Percentiles rank a stretch among this genome's conserved stretches.
Conservation (phyloP, 1,140 invertebrate genomes). For the Amphibalanus amphitrite region DNA sequence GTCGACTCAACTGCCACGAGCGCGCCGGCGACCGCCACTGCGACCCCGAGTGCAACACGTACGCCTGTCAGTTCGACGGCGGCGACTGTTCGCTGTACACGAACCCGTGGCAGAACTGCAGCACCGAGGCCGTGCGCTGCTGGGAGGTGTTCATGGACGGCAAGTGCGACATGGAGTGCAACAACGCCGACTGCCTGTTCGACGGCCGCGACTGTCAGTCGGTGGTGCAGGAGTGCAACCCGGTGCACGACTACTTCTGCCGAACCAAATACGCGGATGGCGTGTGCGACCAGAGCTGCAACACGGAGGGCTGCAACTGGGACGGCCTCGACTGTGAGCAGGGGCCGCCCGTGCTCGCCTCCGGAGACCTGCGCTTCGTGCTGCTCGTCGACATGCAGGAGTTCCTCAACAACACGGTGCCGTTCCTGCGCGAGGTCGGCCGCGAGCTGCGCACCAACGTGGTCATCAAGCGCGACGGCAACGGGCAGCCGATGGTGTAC, state of each 20-base stretch:
- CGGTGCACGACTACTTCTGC: constrained; percentile 80
- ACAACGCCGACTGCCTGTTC: constrained; percentile 78
- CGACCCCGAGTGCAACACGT: constrained; percentile 81
- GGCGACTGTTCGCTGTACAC: constrained; percentile 85
- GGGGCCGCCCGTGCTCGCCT: constrained; percentile 47
- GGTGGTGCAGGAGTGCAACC: constrained; percentile 61
- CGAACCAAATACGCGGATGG: constrained; percentile 81
- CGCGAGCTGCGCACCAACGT: constrained; percentile 60
- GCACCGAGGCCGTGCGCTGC: constrained; percentile 55
- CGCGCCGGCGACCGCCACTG: constrained; percentile 69
- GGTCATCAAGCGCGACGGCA: constrained; percentile 43
- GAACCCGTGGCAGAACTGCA: constrained; percentile 87
- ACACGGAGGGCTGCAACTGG: constrained; percentile 90
- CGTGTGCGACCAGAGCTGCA: constrained; percentile 80
- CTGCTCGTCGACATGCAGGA: constrained; percentile 61
- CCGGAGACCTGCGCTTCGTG: constrained; percentile 65
- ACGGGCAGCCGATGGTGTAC: constrained; percentile 74
- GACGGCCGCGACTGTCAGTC: constrained; percentile 81
- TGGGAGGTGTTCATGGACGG: constrained; percentile 75
- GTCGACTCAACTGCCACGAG: constrained; percentile 50
- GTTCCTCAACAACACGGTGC: constrained; percentile 50
- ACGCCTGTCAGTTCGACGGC: constrained; percentile 85
- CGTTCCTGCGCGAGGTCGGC: constrained; percentile 65
- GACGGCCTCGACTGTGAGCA: constrained; percentile 74
- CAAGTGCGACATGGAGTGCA: constrained; percentile 74